These are phyloP conservation scores for Catostylus mosaicus DNA, from an alignment of 30 jellyfish, hydroid and myxozoan genomes.

Conservation along the genomic window DNA sequence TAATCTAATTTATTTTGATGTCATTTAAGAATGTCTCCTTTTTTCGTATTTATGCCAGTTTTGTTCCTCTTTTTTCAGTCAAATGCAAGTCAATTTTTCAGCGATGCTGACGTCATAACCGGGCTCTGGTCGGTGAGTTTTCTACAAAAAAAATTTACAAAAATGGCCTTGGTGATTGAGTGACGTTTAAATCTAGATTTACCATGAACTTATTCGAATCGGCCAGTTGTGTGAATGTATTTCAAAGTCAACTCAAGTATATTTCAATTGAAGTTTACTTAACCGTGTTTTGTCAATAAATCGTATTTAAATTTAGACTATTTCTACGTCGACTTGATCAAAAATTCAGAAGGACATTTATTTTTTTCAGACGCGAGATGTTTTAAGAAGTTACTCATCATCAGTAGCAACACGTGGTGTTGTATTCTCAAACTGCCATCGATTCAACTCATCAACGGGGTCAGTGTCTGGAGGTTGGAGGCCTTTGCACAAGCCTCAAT, in stretches of 20 bases:
- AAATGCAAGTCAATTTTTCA: constrained; percentile 58
- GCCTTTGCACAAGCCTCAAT: constrained; percentile 79
- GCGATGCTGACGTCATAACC: constrained; percentile 82
- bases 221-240: too few relatives aligned
- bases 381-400: constrained; percentile 55
- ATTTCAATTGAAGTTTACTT: too few relatives aligned
- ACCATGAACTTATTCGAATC: too few relatives aligned
- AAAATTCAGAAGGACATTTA: too few relatives aligned
- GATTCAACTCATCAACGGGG: constrained; percentile 58
- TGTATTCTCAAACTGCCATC: constrained; percentile 62
- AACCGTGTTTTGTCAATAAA: too few relatives aligned
- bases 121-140: constrained; percentile 85
- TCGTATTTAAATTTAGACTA: too few relatives aligned
- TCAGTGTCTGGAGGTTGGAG: constrained; percentile 83
- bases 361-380: constrained; percentile 56
- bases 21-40: neutral
- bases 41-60: neutral
- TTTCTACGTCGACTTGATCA: too few relatives aligned
- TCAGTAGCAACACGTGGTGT: constrained; percentile 84
- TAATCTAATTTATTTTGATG: too few relatives aligned
- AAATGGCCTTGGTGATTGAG: too few relatives aligned
- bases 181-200: too few relatives aligned
- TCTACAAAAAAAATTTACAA: too few relatives aligned
- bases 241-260: too few relatives aligned
- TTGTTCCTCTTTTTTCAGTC: constrained; percentile 25